Evolutionary conservation across 2,797 vertebrate genomes (phyloP).

Genomic region (Megalops cyprinoides): DNA sequence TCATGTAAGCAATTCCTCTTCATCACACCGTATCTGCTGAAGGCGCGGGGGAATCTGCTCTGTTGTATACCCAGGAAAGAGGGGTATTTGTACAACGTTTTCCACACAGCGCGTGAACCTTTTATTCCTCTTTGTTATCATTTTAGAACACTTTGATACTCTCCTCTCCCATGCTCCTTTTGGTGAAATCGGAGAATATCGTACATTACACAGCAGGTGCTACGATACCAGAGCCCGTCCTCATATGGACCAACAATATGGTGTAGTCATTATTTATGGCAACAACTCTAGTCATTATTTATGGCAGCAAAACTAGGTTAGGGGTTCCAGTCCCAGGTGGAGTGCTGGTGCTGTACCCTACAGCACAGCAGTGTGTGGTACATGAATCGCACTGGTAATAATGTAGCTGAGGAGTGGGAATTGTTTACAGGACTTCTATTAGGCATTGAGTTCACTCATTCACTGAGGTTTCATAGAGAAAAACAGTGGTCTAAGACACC

Average conservation of each 20-base stretch:
- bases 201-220: neutral
- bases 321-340: neutral
- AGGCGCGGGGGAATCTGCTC: neutral
- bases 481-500: no score
- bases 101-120: neutral
- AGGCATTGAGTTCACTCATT: no score
- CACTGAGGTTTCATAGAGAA: no score
- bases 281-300: no score
- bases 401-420: neutral
- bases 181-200: neutral
- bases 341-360: neutral
- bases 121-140: neutral
- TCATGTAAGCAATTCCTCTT: neutral
- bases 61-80: neutral
- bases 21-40: neutral
- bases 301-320: neutral
- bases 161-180: no score
- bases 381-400: neutral
- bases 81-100: neutral
- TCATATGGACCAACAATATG: no score
- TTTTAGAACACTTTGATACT: neutral
- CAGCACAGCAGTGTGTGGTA: neutral
- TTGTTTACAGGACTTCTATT: no score
- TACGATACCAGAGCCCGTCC: neutral
- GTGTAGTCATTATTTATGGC: no score